phyloP scores from a whole-genome alignment of 2,113 vertebrate species.

The Psittacula cyanocephala region DNA sequence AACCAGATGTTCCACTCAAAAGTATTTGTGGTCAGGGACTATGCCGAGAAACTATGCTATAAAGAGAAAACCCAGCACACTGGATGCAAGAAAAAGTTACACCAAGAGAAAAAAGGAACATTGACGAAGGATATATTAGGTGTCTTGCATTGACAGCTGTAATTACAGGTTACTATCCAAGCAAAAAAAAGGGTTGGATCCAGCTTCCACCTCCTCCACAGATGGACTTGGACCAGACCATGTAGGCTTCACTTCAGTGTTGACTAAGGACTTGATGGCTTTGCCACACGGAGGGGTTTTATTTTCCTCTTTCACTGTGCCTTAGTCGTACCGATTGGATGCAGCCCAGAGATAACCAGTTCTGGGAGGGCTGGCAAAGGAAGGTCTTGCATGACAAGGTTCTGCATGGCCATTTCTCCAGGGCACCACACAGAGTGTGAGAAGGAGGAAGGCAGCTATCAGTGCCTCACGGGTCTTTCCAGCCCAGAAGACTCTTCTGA shows the following conservation, averaged over 20 bases:
- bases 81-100: constrained; percentile 15
- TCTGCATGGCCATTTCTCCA: not conserved
- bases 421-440: not conserved
- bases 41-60: not conserved
- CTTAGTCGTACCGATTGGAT: not conserved
- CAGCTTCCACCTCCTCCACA: constrained; percentile 3
- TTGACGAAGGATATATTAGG: constrained; percentile 3
- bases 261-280: not conserved
- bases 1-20: constrained; percentile 74
- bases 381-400: not conserved
- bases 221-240: constrained; percentile 32
- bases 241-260: not conserved
- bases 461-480: not conserved
- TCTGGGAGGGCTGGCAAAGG: not conserved
- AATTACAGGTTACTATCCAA: constrained; percentile 22
- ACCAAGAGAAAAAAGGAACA: not conserved
- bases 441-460: not conserved
- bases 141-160: not conserved
- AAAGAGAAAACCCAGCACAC: constrained; percentile 5
- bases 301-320: not conserved
- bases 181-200: not conserved
- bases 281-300: not conserved
- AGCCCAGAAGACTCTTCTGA: not conserved
- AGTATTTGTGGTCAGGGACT: constrained; percentile 52
- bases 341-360: not conserved